Base-by-base conservation (phyloP, 92 coral and sea anemone genomes). In the Epizoanthus rinbou region DNA sequence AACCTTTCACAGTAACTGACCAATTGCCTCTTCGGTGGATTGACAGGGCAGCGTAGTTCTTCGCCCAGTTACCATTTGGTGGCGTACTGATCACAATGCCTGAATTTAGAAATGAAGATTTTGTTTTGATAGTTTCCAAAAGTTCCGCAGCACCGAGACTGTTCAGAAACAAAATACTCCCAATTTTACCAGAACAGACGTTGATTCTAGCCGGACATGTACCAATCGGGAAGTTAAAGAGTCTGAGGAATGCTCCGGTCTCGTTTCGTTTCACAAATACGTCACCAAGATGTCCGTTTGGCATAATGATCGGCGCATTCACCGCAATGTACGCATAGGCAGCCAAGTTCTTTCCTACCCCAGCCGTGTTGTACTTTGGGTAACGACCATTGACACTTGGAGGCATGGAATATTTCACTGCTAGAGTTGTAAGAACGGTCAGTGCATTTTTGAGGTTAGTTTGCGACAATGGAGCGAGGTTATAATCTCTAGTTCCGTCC, bases 1-100 rank as follows among this genome's bases (percentile, higher is more conserved):
- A 85, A 0, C 88, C 88, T 54, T 85, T 85, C 10, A 79, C 88
- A n/a, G 88, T 80, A 18, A 85, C 88, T 31, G 79, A 71, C 85
- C 88, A 85, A 39, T 85, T 58, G 19, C 22, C 78, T 16, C 88
- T 86, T 62, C 88, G 88, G 57, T 85, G 88, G 76, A 85, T 68
- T 64, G 84, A 74, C 57, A 85, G 47, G 18, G 88, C 84, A 1
- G 86, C 88, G 58, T 74, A 85, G 16, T 85, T 74, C 74, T 85
- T 85, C 57, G 88, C 67, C 88, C 88, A 85, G 62, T 85, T 80
- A 13, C 88, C 88, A 68, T 22, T 85, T 69, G 88, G 85, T 39
- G 86, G 63, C 5, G 9, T 52, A 23, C 64, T 23, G 6, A 64
- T 16, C 28, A 45, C 16, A 22, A 17, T 28, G 11, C 70, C 59